A percentile compares a stretch with the other conserved stretches of the same genome.
Evolutionary conservation across 2,888 invertebrate genomes (phyloP).

Genomic region (Drosophila bunnanda): DNA sequence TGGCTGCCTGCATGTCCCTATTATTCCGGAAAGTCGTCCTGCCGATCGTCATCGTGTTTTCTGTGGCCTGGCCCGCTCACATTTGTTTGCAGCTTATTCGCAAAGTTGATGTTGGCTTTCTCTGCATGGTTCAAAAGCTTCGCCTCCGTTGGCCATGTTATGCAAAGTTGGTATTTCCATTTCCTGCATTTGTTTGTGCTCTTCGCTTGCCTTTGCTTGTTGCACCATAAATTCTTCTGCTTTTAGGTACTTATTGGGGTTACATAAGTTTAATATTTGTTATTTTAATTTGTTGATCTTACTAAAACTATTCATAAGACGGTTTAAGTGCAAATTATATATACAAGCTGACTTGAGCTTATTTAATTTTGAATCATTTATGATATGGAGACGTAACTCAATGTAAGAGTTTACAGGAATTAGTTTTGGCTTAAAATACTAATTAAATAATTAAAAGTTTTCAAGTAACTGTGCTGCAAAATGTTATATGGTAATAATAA

Average conservation of each 20-base stretch:
- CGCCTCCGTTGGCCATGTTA: slow-evolving; percentile 9
- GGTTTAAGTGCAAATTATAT: neutral
- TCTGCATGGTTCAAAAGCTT: slow-evolving; percentile 5
- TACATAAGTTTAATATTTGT: neutral
- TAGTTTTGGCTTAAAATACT: neutral
- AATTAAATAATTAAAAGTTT: too few relatives aligned
- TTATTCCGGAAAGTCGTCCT: slow-evolving; percentile 4
- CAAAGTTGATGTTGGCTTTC: slow-evolving; percentile 22
- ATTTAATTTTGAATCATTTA: neutral
- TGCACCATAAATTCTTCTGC: neutral
- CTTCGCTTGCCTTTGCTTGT: neutral
- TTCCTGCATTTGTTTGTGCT: slow-evolving; percentile 30
- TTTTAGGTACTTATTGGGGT: slow-evolving; percentile 6
- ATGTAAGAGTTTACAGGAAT: neutral
- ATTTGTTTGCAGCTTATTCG: slow-evolving; percentile 24
- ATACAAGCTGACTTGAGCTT: neutral
- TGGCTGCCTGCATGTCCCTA: slow-evolving; percentile 21
- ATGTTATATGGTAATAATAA: too few relatives aligned
- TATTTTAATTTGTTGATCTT: slow-evolving; percentile 1
- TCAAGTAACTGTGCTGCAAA: too few relatives aligned
- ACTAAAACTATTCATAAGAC: neutral
- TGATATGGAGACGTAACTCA: neutral
- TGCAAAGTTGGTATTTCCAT: slow-evolving; percentile 21
- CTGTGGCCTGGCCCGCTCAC: slow-evolving; percentile 18
- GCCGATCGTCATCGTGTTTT: slow-evolving; percentile 33